A percentile compares a stretch with the other conserved stretches of the same genome.
Evolutionary conservation across 2,888 invertebrate genomes (phyloP).

Genomic region (Sarcophaga variegata): DNA sequence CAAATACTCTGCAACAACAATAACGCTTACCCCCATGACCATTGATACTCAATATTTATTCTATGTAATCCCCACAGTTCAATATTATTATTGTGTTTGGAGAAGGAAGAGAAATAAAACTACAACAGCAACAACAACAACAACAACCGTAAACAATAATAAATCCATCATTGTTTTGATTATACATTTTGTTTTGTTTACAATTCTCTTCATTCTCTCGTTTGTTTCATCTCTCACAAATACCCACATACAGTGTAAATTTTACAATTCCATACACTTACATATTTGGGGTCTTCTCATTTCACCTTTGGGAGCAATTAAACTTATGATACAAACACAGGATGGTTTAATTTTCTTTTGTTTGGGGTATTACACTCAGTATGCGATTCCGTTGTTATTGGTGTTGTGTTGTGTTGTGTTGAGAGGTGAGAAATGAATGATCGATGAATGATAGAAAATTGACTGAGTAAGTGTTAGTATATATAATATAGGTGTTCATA

Average conservation of each 20-base stretch:
- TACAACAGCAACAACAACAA: neutral
- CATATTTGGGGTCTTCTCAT: constrained; percentile 9
- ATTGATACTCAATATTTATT: constrained; percentile 6
- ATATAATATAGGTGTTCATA: neutral
- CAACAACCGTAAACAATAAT: constrained; percentile 35
- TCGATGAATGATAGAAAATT: neutral
- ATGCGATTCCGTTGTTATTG: neutral
- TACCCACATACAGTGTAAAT: neutral
- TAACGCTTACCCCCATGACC: constrained; percentile 32
- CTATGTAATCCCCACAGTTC: constrained; percentile 20
- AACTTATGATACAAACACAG: constrained; percentile 25
- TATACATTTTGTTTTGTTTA: constrained; percentile 40
- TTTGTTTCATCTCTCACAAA: neutral
- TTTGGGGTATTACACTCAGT: constrained; percentile 20
- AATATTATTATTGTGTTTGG: neutral
- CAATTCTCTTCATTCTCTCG: constrained; percentile 23
- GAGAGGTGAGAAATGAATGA: neutral
- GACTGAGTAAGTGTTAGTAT: too few species aligned
- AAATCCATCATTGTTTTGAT: constrained; percentile 25
- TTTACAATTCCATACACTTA: neutral
- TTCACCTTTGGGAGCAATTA: constrained; percentile 39
- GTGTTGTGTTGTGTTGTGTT: neutral
- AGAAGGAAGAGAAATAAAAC: neutral
- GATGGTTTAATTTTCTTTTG: constrained; percentile 21
- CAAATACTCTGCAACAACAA: constrained; percentile 15